Evolutionary conservation across 64 coral and sea anemone genomes (phyloP), one percentile per base, ranked within the genome.

Genomic region (Pocillopora verrucosa): DNA sequence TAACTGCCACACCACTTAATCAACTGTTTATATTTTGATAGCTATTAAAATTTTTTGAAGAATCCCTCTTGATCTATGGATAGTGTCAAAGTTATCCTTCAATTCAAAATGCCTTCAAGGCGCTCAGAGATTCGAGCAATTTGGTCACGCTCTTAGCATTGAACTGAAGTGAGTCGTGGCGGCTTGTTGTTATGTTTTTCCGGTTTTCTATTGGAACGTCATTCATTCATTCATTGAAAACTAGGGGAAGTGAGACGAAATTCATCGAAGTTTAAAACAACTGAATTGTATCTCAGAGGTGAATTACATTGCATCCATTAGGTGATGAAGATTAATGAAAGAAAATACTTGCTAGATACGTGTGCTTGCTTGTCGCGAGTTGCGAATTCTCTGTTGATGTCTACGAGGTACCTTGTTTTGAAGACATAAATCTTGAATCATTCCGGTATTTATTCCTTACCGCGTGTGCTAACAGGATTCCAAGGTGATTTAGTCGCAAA

Each of bases 91-190:
- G 63, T 56, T 65, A 61, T 61, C 36, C 30, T 61, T 83, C 25
- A 72, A 13, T 61, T 83, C 25, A 56, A 13, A 72, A 72, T 85
- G 82, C 82, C 82, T 85, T 10, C 63, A 38, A 65, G 82, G 82
- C 64, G 62, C 45, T 41, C n/a, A n/a, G 62, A 41, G 67, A 85
- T 85, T 85, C 45, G 38, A 85, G 82, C 20, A 70, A 56, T 85
- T 85, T 72, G 20, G 82, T 85, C 82, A 85, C 82, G 82, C 82
- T 25, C 36, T 64, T 63, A 22, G 34, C 1, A 16, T 67, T 83
- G 17, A 70, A 70, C 10, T 70, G 10, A 22, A 45, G 6, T 45
- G 41, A 16, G 26, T 38, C 61, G 36, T 10, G 13, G 41, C 34
- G 15, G 61, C 35, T 83, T 65, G 35, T 45, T 45, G 41, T 45